Evolutionary conservation across 2,113 vertebrate genomes (phyloP), one percentile per base, ranked within the genome.

Genomic region (Syngnathus typhle): DNA sequence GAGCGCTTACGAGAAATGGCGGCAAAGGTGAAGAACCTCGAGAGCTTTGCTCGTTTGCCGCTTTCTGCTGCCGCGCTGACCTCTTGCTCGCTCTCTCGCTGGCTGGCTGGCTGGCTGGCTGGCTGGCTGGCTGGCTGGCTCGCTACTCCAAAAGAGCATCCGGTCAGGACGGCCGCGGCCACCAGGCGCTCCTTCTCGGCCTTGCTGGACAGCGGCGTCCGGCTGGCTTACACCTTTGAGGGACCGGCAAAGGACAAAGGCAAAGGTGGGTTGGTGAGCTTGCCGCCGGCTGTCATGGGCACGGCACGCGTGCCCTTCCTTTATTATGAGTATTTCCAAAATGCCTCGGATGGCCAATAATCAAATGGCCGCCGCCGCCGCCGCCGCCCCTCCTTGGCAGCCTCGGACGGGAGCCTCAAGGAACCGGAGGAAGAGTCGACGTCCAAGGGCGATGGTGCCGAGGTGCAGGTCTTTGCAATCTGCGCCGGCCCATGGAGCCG

Each of bases 131-230:
- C 27, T 32, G 27, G 27, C 27, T 32, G 27, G 27, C 27, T 32
- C 27, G 27, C 39, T 12, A 44, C 36, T 19, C 39, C 60, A 62
- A 62, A 15, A 62, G n/a, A 43, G 21, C 39, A 23, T 62, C 38
- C 59, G 5, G 59, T 11, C 18, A 62, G 23, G 39, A 44, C 11
- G n/a, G 6, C 60, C 4, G 67, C 80, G 71, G 91, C 92, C 81
- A 93, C 87, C 77, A 92, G 88, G 85, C 94, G 92, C 62, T 94
- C 92, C 47, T 93, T 99, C 85, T 91, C 93, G 64, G 94, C 94
- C 70, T 85, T 91, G 19, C 89, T 99, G 58, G 82, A 90, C 78
- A 95, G 89, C 77, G 93, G 94, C 82, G 92, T 98, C 76, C 92
- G 85, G 65, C 90, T 98, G 58, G 94, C 95, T 0, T 89, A 95